A percentile compares a stretch with the other conserved stretches of the same genome.
phyloP scores from a whole-genome alignment of 2,113 vertebrate genomes.

The Myotis yumanensis region DNA sequence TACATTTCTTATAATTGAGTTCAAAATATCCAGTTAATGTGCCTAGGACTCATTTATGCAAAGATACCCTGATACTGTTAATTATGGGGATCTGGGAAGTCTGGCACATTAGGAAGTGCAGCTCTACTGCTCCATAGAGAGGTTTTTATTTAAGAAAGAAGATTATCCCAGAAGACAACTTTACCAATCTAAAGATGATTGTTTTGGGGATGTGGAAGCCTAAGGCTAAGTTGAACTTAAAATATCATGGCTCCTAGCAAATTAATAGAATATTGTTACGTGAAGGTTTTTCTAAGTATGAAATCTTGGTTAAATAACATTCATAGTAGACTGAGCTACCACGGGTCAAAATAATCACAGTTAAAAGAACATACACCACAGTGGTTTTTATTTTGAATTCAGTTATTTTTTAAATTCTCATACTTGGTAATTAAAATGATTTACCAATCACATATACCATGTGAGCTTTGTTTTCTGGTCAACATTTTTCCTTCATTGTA shows the following conservation, averaged over 20 bases:
- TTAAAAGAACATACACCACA: background rate
- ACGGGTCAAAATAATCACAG: background rate
- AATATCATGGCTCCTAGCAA: background rate
- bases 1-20: background rate
- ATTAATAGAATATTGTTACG: background rate
- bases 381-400: background rate
- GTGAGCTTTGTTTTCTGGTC: background rate
- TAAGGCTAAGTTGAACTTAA: background rate
- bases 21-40: background rate
- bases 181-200: background rate
- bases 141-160: background rate
- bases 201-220: background rate
- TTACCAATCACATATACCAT: background rate
- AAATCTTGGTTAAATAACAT: background rate
- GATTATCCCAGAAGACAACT: background rate
- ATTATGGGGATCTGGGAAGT: background rate
- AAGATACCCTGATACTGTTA: background rate
- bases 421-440: constrained; percentile 31
- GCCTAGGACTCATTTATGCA: background rate
- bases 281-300: background rate
- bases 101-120: background rate
- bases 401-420: background rate
- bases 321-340: background rate
- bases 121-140: background rate
- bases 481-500: background rate